These are phyloP conservation scores for Spodoptera frugiperda DNA, from an alignment of 1,140 invertebrate species.

Conservation along the genomic window DNA sequence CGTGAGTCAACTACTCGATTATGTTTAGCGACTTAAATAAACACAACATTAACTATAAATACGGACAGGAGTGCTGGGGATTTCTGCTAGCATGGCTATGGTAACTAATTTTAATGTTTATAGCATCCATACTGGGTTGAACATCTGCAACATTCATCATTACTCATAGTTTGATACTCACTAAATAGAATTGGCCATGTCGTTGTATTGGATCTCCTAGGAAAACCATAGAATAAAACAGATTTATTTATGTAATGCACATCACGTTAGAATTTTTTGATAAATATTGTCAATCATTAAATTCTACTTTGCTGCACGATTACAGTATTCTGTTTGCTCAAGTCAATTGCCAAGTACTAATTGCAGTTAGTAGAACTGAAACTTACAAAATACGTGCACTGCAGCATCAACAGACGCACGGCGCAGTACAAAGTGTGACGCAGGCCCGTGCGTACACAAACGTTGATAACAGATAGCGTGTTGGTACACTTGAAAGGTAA, in stretches of 20 bases:
- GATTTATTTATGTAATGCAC: no score
- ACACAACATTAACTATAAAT: background rate
- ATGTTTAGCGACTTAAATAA: slow-evolving; percentile 18
- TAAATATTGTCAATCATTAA: no score
- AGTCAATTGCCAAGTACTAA: slow-evolving; percentile 5
- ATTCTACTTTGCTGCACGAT: background rate
- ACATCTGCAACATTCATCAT: slow-evolving; percentile 14
- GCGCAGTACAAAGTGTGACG: background rate
- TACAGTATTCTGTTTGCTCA: background rate
- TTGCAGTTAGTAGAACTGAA: background rate
- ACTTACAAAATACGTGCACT: background rate
- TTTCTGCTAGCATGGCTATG: slow-evolving; percentile 21
- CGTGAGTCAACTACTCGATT: slow-evolving; percentile 15
- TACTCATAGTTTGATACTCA: slow-evolving; percentile 20
- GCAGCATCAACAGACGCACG: background rate
- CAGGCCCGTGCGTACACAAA: background rate
- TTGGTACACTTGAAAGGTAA: slow-evolving; percentile 4
- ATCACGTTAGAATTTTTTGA: no score
- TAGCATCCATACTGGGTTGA: background rate
- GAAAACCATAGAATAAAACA: slow-evolving; percentile 9
- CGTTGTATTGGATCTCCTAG: slow-evolving; percentile 27
- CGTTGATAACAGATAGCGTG: background rate
- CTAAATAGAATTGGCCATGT: slow-evolving; percentile 9
- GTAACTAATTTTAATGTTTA: slow-evolving; percentile 1
- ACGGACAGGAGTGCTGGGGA: background rate